A percentile compares a stretch with the other conserved stretches of the same genome.
Conservation (phyloP, 2,113 vertebrate genomes). For the Delphinapterus leucas region DNA sequence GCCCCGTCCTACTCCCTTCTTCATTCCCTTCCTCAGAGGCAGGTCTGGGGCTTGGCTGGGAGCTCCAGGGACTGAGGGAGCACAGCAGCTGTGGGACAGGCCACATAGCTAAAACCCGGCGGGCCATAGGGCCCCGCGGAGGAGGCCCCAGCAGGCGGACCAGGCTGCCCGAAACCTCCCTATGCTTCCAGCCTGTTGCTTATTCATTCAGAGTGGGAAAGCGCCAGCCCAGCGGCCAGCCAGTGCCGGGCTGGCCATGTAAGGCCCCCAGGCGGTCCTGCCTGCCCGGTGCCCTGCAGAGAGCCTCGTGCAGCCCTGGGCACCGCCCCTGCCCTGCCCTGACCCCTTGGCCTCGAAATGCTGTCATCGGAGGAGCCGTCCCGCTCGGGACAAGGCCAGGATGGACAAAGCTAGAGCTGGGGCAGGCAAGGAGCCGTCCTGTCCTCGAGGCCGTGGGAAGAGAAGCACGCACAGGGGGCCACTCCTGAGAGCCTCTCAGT, state of each 20-base stretch:
- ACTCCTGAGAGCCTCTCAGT: constrained; percentile 42
- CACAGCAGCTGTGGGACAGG: constrained; percentile 29
- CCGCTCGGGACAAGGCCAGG: constrained; percentile 71
- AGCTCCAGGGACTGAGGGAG: neutral
- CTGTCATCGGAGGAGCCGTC: constrained; percentile 64
- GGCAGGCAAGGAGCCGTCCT: constrained; percentile 60
- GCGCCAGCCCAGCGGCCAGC: constrained; percentile 66
- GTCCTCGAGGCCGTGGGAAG: constrained; percentile 57
- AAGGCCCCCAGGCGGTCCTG: constrained; percentile 59
- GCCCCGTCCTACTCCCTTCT: neutral
- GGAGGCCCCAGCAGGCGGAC: constrained; percentile 62
- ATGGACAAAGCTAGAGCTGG: constrained; percentile 77
- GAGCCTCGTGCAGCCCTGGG: constrained; percentile 64
- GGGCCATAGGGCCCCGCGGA: constrained; percentile 79
- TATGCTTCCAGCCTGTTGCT: constrained; percentile 73
- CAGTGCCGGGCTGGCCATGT: constrained; percentile 46
- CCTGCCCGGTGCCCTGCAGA: constrained; percentile 49
- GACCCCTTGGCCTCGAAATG: constrained; percentile 71
- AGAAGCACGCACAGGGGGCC: constrained; percentile 41
- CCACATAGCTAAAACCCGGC: constrained; percentile 70
- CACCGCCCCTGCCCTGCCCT: constrained; percentile 69
- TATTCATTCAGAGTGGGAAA: constrained; percentile 78
- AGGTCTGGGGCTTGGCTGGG: constrained; percentile 57
- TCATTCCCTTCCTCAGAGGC: neutral
- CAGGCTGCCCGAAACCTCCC: constrained; percentile 55